Evolutionary conservation across 2,113 vertebrate genomes (phyloP).

Genomic region (Deroptyus accipitrinus): DNA sequence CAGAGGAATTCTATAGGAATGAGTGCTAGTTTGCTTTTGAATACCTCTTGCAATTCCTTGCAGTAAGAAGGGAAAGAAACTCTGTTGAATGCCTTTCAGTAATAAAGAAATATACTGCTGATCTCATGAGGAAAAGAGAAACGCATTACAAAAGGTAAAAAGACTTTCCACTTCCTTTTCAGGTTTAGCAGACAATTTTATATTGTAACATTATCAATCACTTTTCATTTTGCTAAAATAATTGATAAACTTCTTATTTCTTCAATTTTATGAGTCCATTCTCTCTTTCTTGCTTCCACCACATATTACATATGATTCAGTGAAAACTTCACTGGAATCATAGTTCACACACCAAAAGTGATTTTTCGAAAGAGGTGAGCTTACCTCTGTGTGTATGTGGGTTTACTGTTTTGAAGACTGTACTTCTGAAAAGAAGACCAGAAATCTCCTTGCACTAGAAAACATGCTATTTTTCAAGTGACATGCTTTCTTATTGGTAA

Average conservation of each 20-base stretch:
- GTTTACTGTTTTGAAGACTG: background rate
- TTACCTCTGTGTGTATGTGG: background rate
- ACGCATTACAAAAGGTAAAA: background rate
- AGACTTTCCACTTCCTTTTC: background rate
- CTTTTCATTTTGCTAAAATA: background rate
- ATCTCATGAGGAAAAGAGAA: background rate
- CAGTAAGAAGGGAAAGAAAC: background rate
- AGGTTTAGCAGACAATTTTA: background rate
- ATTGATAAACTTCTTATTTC: background rate
- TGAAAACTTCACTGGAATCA: background rate
- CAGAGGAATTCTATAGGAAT: background rate
- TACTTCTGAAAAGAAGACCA: background rate
- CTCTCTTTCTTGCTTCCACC: background rate
- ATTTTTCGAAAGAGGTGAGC: background rate
- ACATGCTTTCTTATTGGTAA: background rate
- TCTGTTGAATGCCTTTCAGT: background rate
- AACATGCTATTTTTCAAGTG: background rate
- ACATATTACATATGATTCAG: background rate
- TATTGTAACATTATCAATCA: background rate
- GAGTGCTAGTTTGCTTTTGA: background rate
- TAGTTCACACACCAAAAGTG: background rate
- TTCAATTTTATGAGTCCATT: background rate
- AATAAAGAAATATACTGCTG: background rate
- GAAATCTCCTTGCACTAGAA: background rate
- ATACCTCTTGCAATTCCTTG: background rate